A percentile compares a stretch with the other conserved stretches of the same genome.
phyloP scores from a whole-genome alignment of 2,113 vertebrate genomes.

The Emydura subglobosa region DNA sequence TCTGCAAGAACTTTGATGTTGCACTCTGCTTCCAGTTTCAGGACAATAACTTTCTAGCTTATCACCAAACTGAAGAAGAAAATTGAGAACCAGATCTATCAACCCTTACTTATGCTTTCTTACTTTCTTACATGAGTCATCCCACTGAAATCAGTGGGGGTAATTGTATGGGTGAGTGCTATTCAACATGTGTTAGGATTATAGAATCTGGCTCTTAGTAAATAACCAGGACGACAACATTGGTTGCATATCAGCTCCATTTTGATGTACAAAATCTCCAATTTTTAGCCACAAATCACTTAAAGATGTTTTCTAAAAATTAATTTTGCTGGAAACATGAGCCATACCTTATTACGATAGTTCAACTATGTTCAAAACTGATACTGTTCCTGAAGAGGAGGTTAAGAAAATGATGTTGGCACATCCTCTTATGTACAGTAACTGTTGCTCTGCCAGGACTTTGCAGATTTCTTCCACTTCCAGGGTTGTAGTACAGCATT shows the following conservation, averaged over 20 bases:
- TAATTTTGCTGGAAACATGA: constrained; percentile 69
- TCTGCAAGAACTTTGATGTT: constrained; percentile 9
- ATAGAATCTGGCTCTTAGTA: background rate
- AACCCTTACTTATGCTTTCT: fast-evolving
- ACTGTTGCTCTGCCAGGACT: background rate
- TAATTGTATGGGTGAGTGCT: background rate
- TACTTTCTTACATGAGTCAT: background rate
- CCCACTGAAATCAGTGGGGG: background rate
- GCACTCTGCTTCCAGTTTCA: constrained; percentile 59
- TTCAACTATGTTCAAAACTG: constrained; percentile 49
- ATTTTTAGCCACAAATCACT: constrained; percentile 42
- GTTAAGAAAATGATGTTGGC: constrained; percentile 49
- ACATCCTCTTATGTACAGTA: background rate
- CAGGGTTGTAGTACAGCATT: background rate
- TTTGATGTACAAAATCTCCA: constrained; percentile 39
- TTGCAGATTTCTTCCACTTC: background rate
- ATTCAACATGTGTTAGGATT: background rate
- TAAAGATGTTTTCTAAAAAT: constrained; percentile 57
- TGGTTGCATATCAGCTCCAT: constrained; percentile 43
- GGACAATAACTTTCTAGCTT: background rate
- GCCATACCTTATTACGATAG: constrained; percentile 16
- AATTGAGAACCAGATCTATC: background rate
- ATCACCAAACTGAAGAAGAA: constrained; percentile 44
- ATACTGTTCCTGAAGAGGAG: constrained; percentile 47
- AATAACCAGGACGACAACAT: background rate